Conservation (phyloP, 2,888 invertebrate species). For the Galerucella nymphaeae region DNA sequence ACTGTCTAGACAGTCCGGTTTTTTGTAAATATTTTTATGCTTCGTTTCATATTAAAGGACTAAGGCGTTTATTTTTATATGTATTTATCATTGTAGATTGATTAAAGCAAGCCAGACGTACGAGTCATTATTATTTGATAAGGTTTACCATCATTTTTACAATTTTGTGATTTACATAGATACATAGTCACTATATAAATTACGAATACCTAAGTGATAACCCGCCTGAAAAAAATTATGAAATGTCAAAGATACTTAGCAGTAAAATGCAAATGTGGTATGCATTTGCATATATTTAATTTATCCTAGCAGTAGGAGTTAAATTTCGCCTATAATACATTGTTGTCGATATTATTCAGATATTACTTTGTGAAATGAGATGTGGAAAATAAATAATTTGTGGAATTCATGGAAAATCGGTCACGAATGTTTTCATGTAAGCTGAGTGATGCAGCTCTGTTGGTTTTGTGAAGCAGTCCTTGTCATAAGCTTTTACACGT, state of each 20-base stretch:
- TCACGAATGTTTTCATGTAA: no score
- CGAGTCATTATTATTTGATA: constrained; percentile 10
- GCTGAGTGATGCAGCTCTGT: no score
- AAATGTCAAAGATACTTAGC: neutral
- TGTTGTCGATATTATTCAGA: neutral
- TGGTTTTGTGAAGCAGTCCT: no score
- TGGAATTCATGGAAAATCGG: no score
- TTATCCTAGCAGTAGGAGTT: neutral
- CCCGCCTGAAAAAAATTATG: neutral
- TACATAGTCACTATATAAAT: neutral
- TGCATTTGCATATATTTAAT: neutral
- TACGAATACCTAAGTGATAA: constrained; percentile 1
- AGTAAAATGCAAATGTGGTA: neutral
- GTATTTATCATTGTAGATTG: constrained; percentile 2
- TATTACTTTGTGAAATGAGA: neutral
- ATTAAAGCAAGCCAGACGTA: constrained; percentile 2
- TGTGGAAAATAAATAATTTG: neutral
- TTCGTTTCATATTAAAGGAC: constrained; percentile 6
- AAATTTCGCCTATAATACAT: neutral
- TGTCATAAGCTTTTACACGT: no score
- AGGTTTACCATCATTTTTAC: neutral
- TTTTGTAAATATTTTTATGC: constrained; percentile 7
- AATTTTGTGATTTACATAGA: constrained; percentile 1
- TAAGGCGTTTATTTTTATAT: constrained; percentile 10
- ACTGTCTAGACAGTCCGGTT: constrained; percentile 7